A percentile compares a stretch with the other conserved stretches of the same genome.
Conservation (phyloP, 2,797 vertebrate species). For the Myiothlypis chrysogaster region DNA sequence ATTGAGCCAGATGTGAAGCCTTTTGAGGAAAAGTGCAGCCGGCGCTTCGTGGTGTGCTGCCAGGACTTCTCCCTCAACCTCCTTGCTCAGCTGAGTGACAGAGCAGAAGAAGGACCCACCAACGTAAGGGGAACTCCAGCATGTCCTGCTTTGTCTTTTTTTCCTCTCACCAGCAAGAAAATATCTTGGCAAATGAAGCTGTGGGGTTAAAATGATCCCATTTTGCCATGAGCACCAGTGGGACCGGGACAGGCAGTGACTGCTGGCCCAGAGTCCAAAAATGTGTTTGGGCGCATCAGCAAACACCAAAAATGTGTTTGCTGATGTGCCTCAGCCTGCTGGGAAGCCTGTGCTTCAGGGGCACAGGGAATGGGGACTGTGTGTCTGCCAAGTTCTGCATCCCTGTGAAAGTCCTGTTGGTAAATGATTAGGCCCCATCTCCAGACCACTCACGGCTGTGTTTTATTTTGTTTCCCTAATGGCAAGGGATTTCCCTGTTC, state of each 20-base stretch:
- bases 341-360: not conserved
- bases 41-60: conserved; percentile 88
- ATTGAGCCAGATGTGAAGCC: conserved; percentile 95
- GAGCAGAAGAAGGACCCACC: conserved; percentile 82
- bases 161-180: not conserved
- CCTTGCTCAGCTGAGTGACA: conserved; percentile 87
- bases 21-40: conserved; percentile 92
- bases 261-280: not conserved
- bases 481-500: conserved; percentile 1
- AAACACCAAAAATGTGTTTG: not conserved
- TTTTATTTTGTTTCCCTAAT: conserved; percentile 22
- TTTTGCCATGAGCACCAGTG: not conserved
- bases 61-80: conserved; percentile 92
- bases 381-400: not conserved
- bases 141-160: not conserved
- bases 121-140: conserved; percentile 79
- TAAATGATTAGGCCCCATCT: not conserved
- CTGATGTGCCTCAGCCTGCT: not conserved
- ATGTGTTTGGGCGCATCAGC: not conserved
- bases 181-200: not conserved
- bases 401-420: not conserved
- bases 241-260: accelerated
- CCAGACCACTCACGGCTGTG: not conserved
- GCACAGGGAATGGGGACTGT: accelerated
- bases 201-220: not conserved